Evolutionary conservation across 2,113 vertebrate genomes (phyloP), one percentile per base, ranked within the genome.

Genomic region (Rhinoderma darwinii): DNA sequence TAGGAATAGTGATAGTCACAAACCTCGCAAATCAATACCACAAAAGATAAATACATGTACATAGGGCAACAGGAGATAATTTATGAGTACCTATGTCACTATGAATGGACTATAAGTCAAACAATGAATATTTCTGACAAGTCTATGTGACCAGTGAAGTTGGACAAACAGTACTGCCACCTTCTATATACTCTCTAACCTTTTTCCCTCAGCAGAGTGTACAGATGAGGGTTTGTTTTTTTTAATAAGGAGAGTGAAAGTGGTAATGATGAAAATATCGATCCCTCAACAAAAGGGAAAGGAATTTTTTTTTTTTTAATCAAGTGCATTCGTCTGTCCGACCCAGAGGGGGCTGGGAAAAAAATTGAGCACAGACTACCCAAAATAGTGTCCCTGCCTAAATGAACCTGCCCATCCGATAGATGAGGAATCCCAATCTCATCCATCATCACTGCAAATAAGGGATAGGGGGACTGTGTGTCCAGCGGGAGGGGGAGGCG

Each of bases 361-460:
- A 41, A 39, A 70, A 74, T 32, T 30, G 1, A 56, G 56, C 30
- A 17, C 37, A 37, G 74, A 2, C 66, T 50, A 41, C 63, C 63
- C 50, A 32, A 82, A 87, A 82, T 68, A 59, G 51, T 14, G 30
- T 68, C 63, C 63, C 37, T 68, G 39, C 54, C 77, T 82, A 86
- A 86, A 81, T 73, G 77, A 81, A 70, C 66, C 77, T 82, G 85
- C 85, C 50, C 25, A 74, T 22, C 14, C 68, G 78, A 87, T 82
- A 80, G 51, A 87, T 87, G 78, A 81, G 68, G 39, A n/a, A 61
- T 5, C 17, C 50, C 20, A n/a, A 18, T 20, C 15, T 59, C 78
- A 82, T 87, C 78, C 85, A 87, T 87, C 85, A 87, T 74, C 39
- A 59, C 85, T 32, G 78, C 5, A 87, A 87, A 82, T 74, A 86